Conservation (phyloP, 2,888 invertebrate species). For the Dascillus cervinus region DNA sequence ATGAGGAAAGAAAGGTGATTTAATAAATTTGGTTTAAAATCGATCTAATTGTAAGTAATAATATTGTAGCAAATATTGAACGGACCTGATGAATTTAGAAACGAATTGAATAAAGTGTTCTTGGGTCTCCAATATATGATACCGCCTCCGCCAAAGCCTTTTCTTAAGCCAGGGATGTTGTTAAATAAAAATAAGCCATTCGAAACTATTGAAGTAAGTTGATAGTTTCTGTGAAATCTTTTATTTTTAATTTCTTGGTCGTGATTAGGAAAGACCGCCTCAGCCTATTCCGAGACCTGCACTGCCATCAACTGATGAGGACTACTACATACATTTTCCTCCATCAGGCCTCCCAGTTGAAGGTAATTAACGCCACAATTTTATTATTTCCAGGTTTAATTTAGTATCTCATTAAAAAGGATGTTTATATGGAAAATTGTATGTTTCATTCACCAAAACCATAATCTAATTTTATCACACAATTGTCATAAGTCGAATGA, state of each 20-base stretch:
- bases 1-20: conserved; percentile 59
- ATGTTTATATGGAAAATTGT: neutral
- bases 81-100: conserved; percentile 30
- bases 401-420: neutral
- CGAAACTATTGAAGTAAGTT: conserved; percentile 36
- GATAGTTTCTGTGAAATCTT: neutral
- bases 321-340: conserved; percentile 47
- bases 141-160: conserved; percentile 47
- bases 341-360: conserved; percentile 46
- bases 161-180: conserved; percentile 29
- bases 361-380: conserved; percentile 30
- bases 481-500: too few relatives aligned
- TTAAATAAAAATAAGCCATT: conserved; percentile 29
- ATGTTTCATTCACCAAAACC: too few relatives aligned
- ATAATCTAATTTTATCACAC: too few relatives aligned
- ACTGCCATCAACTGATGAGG: conserved; percentile 29
- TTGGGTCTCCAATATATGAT: conserved; percentile 44
- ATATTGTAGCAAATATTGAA: neutral
- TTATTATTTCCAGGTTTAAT: neutral
- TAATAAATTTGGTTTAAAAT: neutral
- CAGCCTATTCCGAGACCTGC: conserved; percentile 31
- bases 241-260: conserved; percentile 1
- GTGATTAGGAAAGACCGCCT: conserved; percentile 32
- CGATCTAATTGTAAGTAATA: neutral
- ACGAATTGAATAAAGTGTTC: conserved; percentile 31